A percentile compares a stretch with the other conserved stretches of the same genome.
Conservation (phyloP, 35 echinoderm and acorn worm species). For the Heliocidaris tuberculata region DNA sequence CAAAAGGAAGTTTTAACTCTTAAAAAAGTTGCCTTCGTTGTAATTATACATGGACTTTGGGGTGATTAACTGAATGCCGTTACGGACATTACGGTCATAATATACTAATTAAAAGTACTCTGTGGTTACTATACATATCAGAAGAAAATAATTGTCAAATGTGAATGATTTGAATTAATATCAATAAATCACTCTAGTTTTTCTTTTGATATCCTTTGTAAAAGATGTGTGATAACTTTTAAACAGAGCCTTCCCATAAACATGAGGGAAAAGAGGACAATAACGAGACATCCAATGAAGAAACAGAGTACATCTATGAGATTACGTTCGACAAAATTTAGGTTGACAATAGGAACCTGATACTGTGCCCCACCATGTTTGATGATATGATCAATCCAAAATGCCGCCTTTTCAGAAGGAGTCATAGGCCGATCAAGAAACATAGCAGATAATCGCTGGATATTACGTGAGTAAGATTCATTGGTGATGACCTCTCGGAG, state of each 20-base stretch:
- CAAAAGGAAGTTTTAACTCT: too few relatives aligned
- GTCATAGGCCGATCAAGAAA: slow-evolving; percentile 51
- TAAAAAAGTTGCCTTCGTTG: too few relatives aligned
- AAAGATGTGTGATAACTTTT: neutral
- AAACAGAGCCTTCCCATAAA: neutral
- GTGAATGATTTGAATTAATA: too few relatives aligned
- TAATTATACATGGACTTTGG: too few relatives aligned
- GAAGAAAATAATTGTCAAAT: too few relatives aligned
- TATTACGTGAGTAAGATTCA: slow-evolving; percentile 20
- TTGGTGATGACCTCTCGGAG: slow-evolving; percentile 14
- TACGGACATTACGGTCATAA: too few relatives aligned
- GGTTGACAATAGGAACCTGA: slow-evolving; percentile 34
- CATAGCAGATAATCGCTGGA: slow-evolving; percentile 37
- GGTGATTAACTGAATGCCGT: too few relatives aligned
- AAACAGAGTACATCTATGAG: slow-evolving; percentile 56
- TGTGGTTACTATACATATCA: too few relatives aligned
- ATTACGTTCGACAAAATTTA: slow-evolving; percentile 46
- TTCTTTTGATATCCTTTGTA: neutral
- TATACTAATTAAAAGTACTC: too few relatives aligned
- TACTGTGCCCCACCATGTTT: slow-evolving; percentile 44
- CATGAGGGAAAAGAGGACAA: neutral
- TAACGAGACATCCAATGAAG: slow-evolving; percentile 21
- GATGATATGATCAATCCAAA: slow-evolving; percentile 61
- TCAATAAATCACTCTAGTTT: neutral
- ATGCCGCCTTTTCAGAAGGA: slow-evolving; percentile 44